phyloP scores from a whole-genome alignment of 2,888 invertebrate genomes.

The Dorcus parallelipipedus region DNA sequence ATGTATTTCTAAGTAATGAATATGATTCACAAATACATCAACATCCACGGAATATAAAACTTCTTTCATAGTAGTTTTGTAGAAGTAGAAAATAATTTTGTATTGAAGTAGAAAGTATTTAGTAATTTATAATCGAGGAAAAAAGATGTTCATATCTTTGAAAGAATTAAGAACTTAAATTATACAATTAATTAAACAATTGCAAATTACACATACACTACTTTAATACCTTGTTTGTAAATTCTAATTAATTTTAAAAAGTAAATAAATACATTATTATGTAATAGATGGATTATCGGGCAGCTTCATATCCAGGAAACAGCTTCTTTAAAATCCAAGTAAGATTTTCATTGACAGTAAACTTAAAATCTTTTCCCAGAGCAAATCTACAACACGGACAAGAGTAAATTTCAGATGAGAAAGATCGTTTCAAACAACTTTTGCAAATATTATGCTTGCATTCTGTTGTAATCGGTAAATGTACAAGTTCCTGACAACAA shows the following conservation, averaged over 20 bases:
- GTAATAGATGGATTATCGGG: constrained; percentile 21
- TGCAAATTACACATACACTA: too few relatives aligned
- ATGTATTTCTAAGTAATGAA: too few relatives aligned
- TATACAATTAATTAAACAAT: too few relatives aligned
- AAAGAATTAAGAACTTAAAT: too few relatives aligned
- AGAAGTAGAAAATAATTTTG: too few relatives aligned
- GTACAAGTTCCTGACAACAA: constrained; percentile 73
- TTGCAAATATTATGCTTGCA: constrained; percentile 76
- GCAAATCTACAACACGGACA: constrained; percentile 70
- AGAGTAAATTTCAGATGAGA: constrained; percentile 57
- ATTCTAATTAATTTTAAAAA: background rate
- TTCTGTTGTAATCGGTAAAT: constrained; percentile 66
- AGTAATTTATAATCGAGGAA: too few relatives aligned
- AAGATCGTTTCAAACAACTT: constrained; percentile 65
- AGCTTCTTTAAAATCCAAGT: constrained; percentile 55
- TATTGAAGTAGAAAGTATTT: too few relatives aligned
- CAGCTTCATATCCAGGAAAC: constrained; percentile 64
- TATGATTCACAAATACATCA: too few relatives aligned
- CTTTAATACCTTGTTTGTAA: too few relatives aligned
- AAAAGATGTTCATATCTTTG: too few relatives aligned
- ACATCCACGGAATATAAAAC: too few relatives aligned
- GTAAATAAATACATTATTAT: background rate
- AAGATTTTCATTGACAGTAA: constrained; percentile 58
- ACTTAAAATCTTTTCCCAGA: constrained; percentile 55
- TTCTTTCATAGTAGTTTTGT: too few relatives aligned